A percentile compares a stretch with the other conserved stretches of the same genome.
Conservation (phyloP, 2,888 invertebrate genomes). For the Desoria tigrina region DNA sequence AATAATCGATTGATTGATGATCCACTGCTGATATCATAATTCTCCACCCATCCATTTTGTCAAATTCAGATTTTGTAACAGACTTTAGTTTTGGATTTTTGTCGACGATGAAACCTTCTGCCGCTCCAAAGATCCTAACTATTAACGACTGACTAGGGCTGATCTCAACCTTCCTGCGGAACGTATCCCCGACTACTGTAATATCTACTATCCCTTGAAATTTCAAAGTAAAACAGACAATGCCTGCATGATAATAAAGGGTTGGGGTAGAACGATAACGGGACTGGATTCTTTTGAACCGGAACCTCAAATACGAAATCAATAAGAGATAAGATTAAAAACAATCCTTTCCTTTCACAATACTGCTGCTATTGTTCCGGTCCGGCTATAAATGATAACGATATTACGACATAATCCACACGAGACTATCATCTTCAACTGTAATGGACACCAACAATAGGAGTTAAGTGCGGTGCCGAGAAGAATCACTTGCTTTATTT, state of each 20-base stretch:
- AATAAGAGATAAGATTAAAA: constrained; percentile 12
- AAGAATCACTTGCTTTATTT: neutral
- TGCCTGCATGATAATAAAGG: neutral
- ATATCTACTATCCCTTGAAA: no score
- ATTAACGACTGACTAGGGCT: no score
- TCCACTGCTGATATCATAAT: neutral
- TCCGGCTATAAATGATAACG: constrained; percentile 5
- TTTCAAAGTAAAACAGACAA: neutral
- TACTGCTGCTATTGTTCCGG: neutral
- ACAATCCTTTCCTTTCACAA: constrained; percentile 5
- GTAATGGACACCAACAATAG: constrained; percentile 6
- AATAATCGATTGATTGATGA: constrained; percentile 42
- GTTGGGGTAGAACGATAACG: no score
- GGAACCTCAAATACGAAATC: constrained; percentile 18
- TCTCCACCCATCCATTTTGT: no score
- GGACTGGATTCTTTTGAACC: neutral
- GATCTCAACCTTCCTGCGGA: no score
- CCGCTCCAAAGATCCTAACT: no score
- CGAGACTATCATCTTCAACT: neutral
- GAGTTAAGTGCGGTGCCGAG: neutral
- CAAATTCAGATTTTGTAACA: neutral
- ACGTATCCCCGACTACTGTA: no score
- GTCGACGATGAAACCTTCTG: no score
- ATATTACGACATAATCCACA: constrained; percentile 10
- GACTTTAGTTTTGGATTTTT: neutral